Conservation (phyloP, 23 tunicate genomes). For the Trididemnum miniatum region DNA sequence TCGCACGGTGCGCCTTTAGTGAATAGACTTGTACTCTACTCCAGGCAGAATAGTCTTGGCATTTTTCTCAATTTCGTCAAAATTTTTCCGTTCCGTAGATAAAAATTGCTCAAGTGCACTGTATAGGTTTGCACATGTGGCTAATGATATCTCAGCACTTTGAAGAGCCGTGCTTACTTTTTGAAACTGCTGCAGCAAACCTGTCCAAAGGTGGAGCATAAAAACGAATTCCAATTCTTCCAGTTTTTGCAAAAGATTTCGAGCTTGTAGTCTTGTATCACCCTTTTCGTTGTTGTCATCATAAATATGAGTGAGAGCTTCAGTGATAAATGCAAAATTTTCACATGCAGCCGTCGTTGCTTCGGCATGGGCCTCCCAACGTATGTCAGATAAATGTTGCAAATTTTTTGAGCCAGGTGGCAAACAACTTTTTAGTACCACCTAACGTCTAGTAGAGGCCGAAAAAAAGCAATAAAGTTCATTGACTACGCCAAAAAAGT, state of each 20-base stretch:
- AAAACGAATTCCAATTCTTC: slow-evolving; percentile 30
- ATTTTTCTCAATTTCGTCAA: too few species aligned
- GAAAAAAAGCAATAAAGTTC: slow-evolving; percentile 18
- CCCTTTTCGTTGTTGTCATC: slow-evolving; percentile 20
- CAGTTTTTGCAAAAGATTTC: slow-evolving; percentile 31
- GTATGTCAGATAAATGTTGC: slow-evolving; percentile 21
- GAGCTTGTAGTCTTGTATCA: slow-evolving; percentile 25
- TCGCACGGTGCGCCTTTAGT: too few species aligned
- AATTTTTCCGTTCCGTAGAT: background rate
- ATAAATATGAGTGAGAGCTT: slow-evolving; percentile 35
- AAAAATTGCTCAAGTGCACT: background rate
- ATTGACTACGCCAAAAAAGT: slow-evolving; percentile 36
- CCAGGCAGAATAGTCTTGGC: too few species aligned
- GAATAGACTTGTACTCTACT: too few species aligned
- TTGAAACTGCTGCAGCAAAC: slow-evolving; percentile 20
- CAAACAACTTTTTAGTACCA: slow-evolving; percentile 30
- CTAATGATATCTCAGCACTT: slow-evolving; percentile 14
- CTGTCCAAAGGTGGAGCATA: slow-evolving; percentile 25
- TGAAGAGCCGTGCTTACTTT: slow-evolving; percentile 32
- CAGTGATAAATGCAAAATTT: slow-evolving; percentile 16
- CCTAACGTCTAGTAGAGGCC: slow-evolving; percentile 27
- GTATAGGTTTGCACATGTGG: slow-evolving; percentile 19
- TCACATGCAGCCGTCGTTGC: slow-evolving; percentile 27
- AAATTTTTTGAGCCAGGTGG: slow-evolving; percentile 13
- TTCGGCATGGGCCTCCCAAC: slow-evolving; percentile 30